Percentiles rank a stretch among this genome's conserved stretches.
Conservation (phyloP, 2,113 vertebrate genomes). For the Ptilorrhoa leucosticta region DNA sequence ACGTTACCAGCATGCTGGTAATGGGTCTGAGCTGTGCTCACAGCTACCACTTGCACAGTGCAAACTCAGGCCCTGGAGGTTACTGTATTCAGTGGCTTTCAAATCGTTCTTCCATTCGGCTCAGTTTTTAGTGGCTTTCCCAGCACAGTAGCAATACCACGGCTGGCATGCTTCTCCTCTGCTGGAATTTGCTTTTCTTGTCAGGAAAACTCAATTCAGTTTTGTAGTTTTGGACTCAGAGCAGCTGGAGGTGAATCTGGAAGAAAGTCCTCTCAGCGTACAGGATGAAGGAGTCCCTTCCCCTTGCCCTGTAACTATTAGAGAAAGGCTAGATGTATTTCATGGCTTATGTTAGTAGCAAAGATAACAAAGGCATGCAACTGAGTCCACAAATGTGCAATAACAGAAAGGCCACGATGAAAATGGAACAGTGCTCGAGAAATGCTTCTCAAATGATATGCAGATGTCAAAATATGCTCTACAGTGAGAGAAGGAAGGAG, state of each 20-base stretch:
- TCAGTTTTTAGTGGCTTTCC: conserved; percentile 49
- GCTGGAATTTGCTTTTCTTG: conserved; percentile 50
- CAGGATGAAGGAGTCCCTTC: not conserved
- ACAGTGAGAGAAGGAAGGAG: not conserved
- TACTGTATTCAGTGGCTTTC: not conserved
- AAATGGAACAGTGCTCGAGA: not conserved
- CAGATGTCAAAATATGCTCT: conserved; percentile 7
- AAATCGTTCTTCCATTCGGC: not conserved
- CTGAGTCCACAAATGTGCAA: not conserved
- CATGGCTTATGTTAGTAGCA: not conserved
- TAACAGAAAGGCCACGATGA: not conserved
- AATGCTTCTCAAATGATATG: not conserved
- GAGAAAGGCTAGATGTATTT: not conserved
- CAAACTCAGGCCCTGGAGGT: not conserved
- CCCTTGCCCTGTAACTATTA: not conserved
- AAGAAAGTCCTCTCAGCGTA: not conserved
- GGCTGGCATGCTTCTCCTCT: conserved; percentile 16
- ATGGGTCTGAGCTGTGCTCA: not conserved
- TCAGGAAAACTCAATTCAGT: conserved; percentile 25
- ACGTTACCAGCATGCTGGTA: not conserved
- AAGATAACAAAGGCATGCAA: not conserved
- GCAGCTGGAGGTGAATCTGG: conserved; percentile 34
- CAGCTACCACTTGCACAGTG: not conserved
- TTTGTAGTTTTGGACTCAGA: conserved; percentile 14
- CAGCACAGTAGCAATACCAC: conserved; percentile 47